Percentiles rank a stretch among this genome's conserved stretches.
These are phyloP conservation scores for Nyctereutes procyonoides DNA, from an alignment of 2,113 vertebrate genomes.

Conservation along the genomic window DNA sequence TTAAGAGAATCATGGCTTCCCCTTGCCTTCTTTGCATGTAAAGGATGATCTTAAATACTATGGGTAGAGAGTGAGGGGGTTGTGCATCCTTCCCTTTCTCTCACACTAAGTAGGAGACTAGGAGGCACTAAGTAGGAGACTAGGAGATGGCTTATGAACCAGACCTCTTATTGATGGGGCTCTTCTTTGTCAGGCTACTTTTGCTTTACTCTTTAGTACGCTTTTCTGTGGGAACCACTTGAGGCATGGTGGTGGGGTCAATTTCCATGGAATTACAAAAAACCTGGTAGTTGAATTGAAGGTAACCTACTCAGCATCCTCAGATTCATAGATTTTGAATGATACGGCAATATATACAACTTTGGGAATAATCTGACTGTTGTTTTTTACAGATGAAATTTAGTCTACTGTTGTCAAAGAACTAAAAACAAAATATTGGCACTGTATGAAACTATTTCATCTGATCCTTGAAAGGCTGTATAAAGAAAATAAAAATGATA, in stretches of 20 bases:
- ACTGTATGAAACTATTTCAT: slow-evolving; percentile 14
- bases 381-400: slow-evolving; percentile 54
- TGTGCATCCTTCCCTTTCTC: neutral
- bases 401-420: slow-evolving; percentile 44
- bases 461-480: slow-evolving; percentile 22
- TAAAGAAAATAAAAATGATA: slow-evolving; percentile 55
- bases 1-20: neutral
- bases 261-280: neutral
- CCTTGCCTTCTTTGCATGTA: neutral
- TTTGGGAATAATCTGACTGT: neutral
- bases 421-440: slow-evolving; percentile 47
- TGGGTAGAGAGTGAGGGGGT: fast-evolving
- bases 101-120: neutral
- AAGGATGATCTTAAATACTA: neutral
- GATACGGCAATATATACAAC: neutral
- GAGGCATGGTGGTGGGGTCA: neutral
- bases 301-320: neutral
- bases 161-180: neutral
- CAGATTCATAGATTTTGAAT: neutral
- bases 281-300: neutral
- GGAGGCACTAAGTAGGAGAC: neutral
- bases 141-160: neutral
- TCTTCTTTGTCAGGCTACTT: neutral
- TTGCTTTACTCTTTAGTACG: neutral
- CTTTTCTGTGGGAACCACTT: neutral